Evolutionary conservation across 2,888 invertebrate genomes (phyloP), one percentile per base, ranked within the genome.

Genomic region (Parnassius smintheus): DNA sequence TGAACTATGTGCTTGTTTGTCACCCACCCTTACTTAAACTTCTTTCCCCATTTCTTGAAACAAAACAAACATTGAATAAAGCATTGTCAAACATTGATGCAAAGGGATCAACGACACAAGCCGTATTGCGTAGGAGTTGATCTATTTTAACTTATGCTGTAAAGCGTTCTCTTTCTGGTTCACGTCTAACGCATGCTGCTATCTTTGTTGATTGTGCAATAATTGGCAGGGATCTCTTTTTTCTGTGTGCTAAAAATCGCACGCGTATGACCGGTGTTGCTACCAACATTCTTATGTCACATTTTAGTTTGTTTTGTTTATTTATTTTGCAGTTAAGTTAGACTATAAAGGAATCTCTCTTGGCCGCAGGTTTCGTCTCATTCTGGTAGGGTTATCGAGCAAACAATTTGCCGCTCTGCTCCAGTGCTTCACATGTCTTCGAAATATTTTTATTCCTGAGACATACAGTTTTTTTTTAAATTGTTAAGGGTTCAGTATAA

Each of bases 101-200:
- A 71, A 78, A 82, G 88, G 79, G 91, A 90, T 88, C 91, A 91
- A 89, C 87, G 91, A 90, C 91, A 82, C 80, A 73, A 75, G 71
- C 72, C 67, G 72, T 68, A 75, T 75, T 86, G 90, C 89, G 89
- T 91, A 83, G 90, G 91, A 83, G 87, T 85, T 65, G 71, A 71
- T 84, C 88, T 90, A 91, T 91, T 91, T 90, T 80, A 71, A 83
- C 77, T 69, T 76, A 81, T 85, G 70, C 83, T 78, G 51, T 76
- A 59, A 68, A 74, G 65, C 64, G 44, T 7, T 82, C 74, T 78
- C 70, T 62, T 56, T 73, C 68, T 22, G 57, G 48, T 66, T 41
- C 56, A 59, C 58, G 22, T 53, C 10, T 53, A 65, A 58, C 63
- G 48, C 65, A 71, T 83, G 72, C 64, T 22, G 66, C 70, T 69